Conservation (phyloP, 2,797 vertebrate genomes). For the Heteromormyrus szaboi region DNA sequence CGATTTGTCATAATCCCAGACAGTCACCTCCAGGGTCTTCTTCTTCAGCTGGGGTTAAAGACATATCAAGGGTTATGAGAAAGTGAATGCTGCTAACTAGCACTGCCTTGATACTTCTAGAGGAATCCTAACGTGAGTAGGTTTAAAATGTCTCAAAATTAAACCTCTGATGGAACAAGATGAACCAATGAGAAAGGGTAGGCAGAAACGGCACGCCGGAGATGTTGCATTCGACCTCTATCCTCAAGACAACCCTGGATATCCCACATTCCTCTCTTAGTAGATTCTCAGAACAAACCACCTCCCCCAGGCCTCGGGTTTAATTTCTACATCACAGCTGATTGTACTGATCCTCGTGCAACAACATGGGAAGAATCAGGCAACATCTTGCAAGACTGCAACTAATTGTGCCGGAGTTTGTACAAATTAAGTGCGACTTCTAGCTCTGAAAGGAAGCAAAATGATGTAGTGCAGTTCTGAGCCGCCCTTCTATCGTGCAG, state of each 20-base stretch:
- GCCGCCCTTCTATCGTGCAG: background rate
- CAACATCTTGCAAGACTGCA: background rate
- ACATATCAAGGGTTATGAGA: conserved; percentile 8
- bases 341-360: background rate
- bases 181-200: conserved; percentile 19
- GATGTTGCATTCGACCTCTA: background rate
- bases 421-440: background rate
- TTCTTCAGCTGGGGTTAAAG: conserved; percentile 81
- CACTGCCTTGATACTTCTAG: background rate
- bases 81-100: background rate
- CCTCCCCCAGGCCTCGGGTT: background rate
- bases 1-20: conserved; percentile 98
- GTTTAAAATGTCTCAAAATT: background rate
- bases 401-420: background rate
- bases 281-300: background rate
- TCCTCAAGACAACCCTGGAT: background rate
- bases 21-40: conserved; percentile 95
- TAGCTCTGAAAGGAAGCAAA: background rate
- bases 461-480: background rate
- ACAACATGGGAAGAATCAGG: background rate
- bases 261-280: background rate
- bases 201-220: background rate
- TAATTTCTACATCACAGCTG: background rate
- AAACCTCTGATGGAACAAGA: background rate
- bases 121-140: background rate